A percentile compares a stretch with the other conserved stretches of the same genome.
Evolutionary conservation across 2,888 invertebrate genomes (phyloP).

Genomic region (Saturnia japonica): DNA sequence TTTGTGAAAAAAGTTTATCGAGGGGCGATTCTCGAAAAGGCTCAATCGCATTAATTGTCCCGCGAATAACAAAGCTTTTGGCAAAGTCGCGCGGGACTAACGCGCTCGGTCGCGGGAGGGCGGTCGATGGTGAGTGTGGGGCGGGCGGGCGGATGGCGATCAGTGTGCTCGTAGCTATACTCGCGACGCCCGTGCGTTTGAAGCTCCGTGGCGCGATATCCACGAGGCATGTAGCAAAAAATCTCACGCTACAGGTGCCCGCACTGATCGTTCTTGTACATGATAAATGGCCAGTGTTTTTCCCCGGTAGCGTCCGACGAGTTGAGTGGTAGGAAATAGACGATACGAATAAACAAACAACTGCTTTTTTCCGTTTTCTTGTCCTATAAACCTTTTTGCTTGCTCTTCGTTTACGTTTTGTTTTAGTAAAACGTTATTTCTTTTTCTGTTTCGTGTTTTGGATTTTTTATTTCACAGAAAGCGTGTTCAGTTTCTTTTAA

Average conservation of each 20-base stretch:
- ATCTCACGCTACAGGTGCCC: constrained; percentile 65
- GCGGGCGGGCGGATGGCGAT: constrained; percentile 43
- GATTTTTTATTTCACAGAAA: not conserved
- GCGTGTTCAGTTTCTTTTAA: not conserved
- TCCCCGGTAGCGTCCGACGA: constrained; percentile 47
- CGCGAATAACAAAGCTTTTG: constrained; percentile 57
- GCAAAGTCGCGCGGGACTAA: constrained; percentile 39
- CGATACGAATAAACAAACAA: constrained; percentile 48
- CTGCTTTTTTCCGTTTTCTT: constrained; percentile 35
- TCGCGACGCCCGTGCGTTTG: constrained; percentile 52
- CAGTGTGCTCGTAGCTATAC: constrained; percentile 55
- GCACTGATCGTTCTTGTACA: constrained; percentile 43
- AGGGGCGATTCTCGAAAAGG: constrained; percentile 42
- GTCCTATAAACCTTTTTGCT: constrained; percentile 26
- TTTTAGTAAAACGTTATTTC: constrained; percentile 19
- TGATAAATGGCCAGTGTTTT: constrained; percentile 63
- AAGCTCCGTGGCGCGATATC: constrained; percentile 32
- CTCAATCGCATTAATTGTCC: constrained; percentile 59
- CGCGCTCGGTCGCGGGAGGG: constrained; percentile 29
- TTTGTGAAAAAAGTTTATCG: constrained; percentile 22
- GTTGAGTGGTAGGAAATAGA: constrained; percentile 55
- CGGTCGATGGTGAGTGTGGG: constrained; percentile 23
- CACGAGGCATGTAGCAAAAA: constrained; percentile 54
- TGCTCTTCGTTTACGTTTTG: constrained; percentile 22
- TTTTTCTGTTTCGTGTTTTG: constrained; percentile 14